Base-by-base conservation (phyloP, 2,797 vertebrate species). In the Geotrypetes seraphini region DNA sequence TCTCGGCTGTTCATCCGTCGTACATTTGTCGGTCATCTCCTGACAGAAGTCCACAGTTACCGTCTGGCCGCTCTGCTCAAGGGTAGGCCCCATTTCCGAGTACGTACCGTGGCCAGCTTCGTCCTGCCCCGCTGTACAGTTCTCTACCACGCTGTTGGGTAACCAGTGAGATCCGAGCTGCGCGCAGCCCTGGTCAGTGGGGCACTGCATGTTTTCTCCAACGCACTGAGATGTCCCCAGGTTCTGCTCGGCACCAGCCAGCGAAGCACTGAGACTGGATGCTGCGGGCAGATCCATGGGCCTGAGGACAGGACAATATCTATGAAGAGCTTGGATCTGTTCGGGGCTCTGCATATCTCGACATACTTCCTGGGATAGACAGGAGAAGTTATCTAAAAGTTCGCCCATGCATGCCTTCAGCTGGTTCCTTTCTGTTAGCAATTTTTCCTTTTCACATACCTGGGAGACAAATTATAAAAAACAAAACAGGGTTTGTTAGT, bases 21-120 rank as follows among this genome's bases (percentile, higher is more conserved):
- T 98, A 86, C 95, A 98, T 83, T 98, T 98, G 62, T 98, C 95
- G 62, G 95, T 96, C 95, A 98, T 98, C 82, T 98, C 93, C 79
- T 97, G 95, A 83, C 95, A 98, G 73, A 98, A 98, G 78, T 98
- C 95, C 53, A 98, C 90, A 1, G 95, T 98, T 49, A 98, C 95
- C 3, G 94, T 89, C 63, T 97, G 95, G 78, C 81, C 90, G 74
- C 84, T 83, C 53, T 87, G 87, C 59, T 89, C 88, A 22, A 73
- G 50, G n/a, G 83, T 74, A 44, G 82, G 72, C 40, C 78, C 88
- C 28, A 83, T 83, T 69, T 90, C 83, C 2, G 78, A 48, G 69
- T 83, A 90, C 66, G 68, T 68, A 66, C 80, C 70, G 34, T 76
- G 53, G 21, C 88, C 82, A 3, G 62, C 64, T 61, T 76, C 66